A percentile compares a stretch with the other conserved stretches of the same genome.
Evolutionary conservation across 1,140 invertebrate species (phyloP).

Genomic region (Riptortus pedestris): DNA sequence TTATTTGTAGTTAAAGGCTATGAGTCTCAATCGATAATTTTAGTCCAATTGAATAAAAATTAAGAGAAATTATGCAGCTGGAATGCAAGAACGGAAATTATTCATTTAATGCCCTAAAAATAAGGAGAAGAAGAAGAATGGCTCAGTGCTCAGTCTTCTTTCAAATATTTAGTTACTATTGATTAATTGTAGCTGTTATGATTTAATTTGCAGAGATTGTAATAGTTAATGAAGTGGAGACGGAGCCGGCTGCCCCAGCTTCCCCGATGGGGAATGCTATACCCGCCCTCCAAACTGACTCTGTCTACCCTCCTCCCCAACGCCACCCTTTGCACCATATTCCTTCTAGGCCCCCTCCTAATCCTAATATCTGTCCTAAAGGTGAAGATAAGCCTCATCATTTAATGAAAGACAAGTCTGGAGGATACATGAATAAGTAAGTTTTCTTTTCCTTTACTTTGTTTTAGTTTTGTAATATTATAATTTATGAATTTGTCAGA

Average conservation of each 20-base stretch:
- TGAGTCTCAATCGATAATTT: too few relatives aligned
- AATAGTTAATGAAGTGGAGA: conserved; percentile 6
- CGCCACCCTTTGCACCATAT: conserved; percentile 9
- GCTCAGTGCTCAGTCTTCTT: too few relatives aligned
- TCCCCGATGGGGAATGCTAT: conserved; percentile 4
- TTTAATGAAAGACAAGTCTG: neutral
- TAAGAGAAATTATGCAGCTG: too few relatives aligned
- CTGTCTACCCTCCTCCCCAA: neutral
- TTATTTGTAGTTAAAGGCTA: too few relatives aligned
- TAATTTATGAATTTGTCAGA: too few relatives aligned
- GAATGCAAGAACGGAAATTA: too few relatives aligned
- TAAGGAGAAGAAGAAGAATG: neutral
- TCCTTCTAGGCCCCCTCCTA: conserved; percentile 11
- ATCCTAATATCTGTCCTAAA: conserved; percentile 24
- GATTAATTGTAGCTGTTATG: neutral
- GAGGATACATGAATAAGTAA: conserved; percentile 15
- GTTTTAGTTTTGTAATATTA: neutral
- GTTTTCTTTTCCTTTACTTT: conserved; percentile 1
- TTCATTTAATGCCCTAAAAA: too few relatives aligned
- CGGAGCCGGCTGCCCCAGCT: neutral
- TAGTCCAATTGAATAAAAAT: too few relatives aligned
- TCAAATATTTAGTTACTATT: too few relatives aligned
- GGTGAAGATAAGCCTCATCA: conserved; percentile 21
- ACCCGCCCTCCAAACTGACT: conserved; percentile 7
- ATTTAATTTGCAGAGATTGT: conserved; percentile 16